Conservation (phyloP, 2,888 invertebrate species). For the Oxyscelio sp. region DNA sequence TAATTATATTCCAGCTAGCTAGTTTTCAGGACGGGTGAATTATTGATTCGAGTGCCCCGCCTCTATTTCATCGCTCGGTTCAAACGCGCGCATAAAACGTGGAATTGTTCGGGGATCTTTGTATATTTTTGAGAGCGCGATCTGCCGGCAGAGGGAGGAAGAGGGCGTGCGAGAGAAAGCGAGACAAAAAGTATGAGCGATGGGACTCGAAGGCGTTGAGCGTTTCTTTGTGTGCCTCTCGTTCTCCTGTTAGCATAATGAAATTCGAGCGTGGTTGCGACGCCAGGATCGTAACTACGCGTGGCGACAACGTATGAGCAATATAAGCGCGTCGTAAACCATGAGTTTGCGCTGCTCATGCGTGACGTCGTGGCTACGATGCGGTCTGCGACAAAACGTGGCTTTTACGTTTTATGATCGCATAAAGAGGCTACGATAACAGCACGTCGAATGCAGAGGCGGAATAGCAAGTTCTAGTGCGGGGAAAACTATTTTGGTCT, state of each 20-base stretch:
- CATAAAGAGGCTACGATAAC: neutral
- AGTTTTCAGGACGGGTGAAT: conserved; percentile 69
- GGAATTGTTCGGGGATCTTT: conserved; percentile 43
- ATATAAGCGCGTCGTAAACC: conserved; percentile 5
- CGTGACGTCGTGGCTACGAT: conserved; percentile 20
- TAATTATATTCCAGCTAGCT: conserved; percentile 75
- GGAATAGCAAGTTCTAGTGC: conserved; percentile 2
- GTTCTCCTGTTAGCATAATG: conserved; percentile 28
- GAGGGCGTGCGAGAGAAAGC: conserved; percentile 8
- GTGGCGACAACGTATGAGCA: too few species aligned
- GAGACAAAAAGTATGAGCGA: conserved; percentile 49
- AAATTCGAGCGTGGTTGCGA: conserved; percentile 53
- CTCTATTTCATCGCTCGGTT: conserved; percentile 36
- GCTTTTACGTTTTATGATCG: conserved; percentile 16
- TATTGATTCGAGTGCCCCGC: conserved; percentile 66
- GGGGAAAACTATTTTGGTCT: conserved; percentile 25
- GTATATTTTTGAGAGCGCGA: conserved; percentile 43
- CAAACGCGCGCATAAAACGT: conserved; percentile 28
- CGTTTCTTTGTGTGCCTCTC: conserved; percentile 36
- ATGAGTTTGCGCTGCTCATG: conserved; percentile 40
- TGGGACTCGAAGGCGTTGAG: neutral
- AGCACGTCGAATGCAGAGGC: neutral
- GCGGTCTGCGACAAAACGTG: conserved; percentile 1
- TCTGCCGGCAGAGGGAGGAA: too few species aligned
- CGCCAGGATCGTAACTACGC: too few species aligned